A percentile compares a stretch with the other conserved stretches of the same genome.
Conservation (phyloP, 1,140 invertebrate species). For the Macrotrachela quadricornifera region DNA sequence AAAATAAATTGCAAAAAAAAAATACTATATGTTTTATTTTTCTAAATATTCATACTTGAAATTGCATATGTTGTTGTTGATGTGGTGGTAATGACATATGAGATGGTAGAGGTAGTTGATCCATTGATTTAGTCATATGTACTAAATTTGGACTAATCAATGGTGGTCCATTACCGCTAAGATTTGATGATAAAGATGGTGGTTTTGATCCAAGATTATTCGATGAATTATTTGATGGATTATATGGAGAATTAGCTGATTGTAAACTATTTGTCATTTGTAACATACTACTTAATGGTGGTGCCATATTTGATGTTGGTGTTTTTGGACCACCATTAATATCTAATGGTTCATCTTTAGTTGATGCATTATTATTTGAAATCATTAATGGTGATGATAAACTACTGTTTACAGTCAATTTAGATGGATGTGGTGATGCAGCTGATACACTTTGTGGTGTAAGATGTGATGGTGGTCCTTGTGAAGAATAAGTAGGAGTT, state of each 20-base stretch:
- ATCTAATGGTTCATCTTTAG: no score
- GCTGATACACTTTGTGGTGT: no score
- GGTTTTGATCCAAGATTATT: not conserved
- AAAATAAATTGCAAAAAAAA: no score
- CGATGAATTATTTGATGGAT: not conserved
- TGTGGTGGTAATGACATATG: not conserved
- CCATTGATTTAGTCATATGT: conserved; percentile 29
- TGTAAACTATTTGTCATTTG: not conserved
- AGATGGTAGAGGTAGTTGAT: not conserved
- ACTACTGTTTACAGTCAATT: no score
- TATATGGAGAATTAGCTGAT: conserved; percentile 1
- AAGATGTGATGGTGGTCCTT: no score
- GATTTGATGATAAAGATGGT: no score
- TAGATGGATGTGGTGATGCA: no score
- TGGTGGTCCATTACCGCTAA: not conserved
- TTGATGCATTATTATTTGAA: no score
- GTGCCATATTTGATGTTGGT: not conserved
- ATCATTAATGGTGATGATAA: no score
- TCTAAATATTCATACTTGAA: not conserved
- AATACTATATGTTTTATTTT: no score
- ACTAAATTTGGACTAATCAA: not conserved
- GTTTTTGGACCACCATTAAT: no score
- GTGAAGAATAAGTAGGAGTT: no score
- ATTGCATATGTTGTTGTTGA: not conserved
- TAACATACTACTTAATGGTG: not conserved